These are phyloP conservation scores for Thymallus thymallus DNA, from an alignment of 2,113 vertebrate genomes.

Conservation along the genomic window DNA sequence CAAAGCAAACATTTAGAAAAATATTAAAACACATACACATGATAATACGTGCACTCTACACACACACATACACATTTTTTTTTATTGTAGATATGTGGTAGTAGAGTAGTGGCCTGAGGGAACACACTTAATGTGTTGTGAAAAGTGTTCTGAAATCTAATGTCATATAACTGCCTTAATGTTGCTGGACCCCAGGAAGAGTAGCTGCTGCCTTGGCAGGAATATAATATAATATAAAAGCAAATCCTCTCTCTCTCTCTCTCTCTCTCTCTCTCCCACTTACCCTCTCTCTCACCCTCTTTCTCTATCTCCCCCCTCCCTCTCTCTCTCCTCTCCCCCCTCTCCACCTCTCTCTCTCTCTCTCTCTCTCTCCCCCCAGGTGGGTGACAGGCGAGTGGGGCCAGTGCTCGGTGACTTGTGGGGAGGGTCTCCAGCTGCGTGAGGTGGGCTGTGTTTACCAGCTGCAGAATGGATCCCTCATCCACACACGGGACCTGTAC, in stretches of 20 bases:
- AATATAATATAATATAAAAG: too few relatives aligned
- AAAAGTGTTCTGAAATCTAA: too few relatives aligned
- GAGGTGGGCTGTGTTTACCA: conserved; percentile 88
- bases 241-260: not conserved
- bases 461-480: conserved; percentile 85
- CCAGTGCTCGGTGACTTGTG: conserved; percentile 87
- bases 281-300: conserved; percentile 11
- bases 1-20: too few relatives aligned
- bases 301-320: not conserved
- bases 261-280: not conserved
- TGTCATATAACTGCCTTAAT: too few relatives aligned
- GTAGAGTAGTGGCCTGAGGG: too few relatives aligned
- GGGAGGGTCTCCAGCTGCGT: conserved; percentile 85
- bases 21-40: too few relatives aligned
- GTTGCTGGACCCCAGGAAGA: too few relatives aligned
- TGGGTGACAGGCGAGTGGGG: conserved; percentile 90
- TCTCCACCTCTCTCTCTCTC: not conserved
- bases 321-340: not conserved
- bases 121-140: too few relatives aligned
- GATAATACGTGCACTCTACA: too few relatives aligned
- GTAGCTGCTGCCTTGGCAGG: too few relatives aligned
- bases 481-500: conserved; percentile 82
- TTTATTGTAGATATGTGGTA: too few relatives aligned
- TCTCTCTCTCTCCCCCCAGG: conserved; percentile 60
- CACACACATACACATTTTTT: too few relatives aligned